Evolutionary conservation across 1,140 invertebrate genomes (phyloP).

Genomic region (Wiebesia pumilae): DNA sequence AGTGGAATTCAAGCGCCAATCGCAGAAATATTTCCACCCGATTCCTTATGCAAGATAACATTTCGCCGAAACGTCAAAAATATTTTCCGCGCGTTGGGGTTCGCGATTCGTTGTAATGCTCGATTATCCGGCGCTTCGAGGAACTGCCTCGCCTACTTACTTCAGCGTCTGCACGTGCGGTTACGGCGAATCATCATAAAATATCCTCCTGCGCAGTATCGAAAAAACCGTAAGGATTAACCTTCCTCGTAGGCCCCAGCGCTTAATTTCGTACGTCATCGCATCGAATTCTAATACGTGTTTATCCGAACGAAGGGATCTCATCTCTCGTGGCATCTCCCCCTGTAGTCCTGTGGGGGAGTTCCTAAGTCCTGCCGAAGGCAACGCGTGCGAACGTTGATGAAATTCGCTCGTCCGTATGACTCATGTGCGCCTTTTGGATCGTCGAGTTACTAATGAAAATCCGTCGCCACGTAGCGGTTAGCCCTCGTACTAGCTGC

Average conservation of each 20-base stretch:
- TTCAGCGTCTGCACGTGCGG: too few species aligned
- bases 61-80: too few species aligned
- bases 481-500: background rate
- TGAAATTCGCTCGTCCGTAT: background rate
- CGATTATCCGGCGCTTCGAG: too few species aligned
- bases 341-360: background rate
- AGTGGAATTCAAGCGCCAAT: too few species aligned
- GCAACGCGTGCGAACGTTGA: background rate
- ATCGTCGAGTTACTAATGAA: background rate
- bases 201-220: too few species aligned
- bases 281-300: conserved; percentile 13
- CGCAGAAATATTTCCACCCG: too few species aligned
- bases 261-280: conserved; percentile 7
- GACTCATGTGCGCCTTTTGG: background rate
- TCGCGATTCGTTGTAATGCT: too few species aligned
- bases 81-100: too few species aligned
- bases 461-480: conserved; percentile 8
- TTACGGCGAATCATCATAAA: too few species aligned
- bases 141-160: too few species aligned
- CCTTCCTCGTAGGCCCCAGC: background rate
- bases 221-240: conserved; percentile 7
- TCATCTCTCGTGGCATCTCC: background rate
- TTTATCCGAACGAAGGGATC: background rate
- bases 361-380: background rate
- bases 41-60: too few species aligned